Percentiles rank a stretch among this genome's conserved stretches.
These are phyloP conservation scores for Syndactyla subalaris DNA, from an alignment of 2,797 vertebrate genomes.

Conservation along the genomic window DNA sequence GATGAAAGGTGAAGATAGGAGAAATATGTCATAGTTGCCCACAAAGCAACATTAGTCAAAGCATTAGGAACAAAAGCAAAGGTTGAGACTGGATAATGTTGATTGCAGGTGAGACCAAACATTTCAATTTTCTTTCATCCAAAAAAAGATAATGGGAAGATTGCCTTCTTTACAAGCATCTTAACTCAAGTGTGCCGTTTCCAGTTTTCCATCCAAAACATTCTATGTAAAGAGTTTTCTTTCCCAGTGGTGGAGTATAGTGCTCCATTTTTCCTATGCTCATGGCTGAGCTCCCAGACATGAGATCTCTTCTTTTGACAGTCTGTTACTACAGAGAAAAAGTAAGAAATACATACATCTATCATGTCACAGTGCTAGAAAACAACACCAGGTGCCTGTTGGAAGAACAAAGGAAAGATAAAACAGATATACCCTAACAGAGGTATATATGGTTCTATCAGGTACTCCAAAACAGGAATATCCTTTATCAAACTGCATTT, in stretches of 20 bases:
- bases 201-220: neutral
- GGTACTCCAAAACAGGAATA: neutral
- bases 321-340: slow-evolving; percentile 37
- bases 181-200: neutral
- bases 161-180: neutral
- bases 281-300: neutral
- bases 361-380: neutral
- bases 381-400: neutral
- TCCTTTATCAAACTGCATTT: neutral
- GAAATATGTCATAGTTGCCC: neutral
- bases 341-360: neutral
- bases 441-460: neutral
- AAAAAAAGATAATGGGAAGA: neutral
- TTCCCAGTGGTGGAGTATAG: neutral
- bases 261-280: neutral
- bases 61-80: neutral
- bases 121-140: neutral
- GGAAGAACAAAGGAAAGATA: neutral
- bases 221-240: neutral
- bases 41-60: neutral
- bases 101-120: neutral
- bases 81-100: neutral
- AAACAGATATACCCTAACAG: neutral
- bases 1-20: neutral
- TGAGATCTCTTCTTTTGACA: neutral